Base-by-base conservation (phyloP, 2,113 vertebrate genomes). In the Oreotrochilus melanogaster region DNA sequence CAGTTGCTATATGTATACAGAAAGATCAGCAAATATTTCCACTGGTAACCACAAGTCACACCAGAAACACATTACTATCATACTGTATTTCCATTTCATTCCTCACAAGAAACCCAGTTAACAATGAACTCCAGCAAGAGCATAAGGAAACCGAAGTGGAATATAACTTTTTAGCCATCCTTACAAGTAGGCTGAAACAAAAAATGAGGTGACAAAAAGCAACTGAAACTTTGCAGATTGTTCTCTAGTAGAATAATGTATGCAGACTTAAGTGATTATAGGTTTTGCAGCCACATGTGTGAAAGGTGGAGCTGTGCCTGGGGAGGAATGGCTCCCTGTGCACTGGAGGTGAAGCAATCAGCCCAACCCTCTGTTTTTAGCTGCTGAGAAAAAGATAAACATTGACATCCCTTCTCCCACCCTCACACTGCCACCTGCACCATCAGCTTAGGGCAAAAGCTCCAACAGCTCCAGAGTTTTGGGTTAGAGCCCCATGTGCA, bases 21-120 rank as follows among this genome's bases (percentile, higher is more conserved):
- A 96, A 95, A 85, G 48, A 91, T 79, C 50, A 83, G 88, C 76
- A 92, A 92, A 86, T 84, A 83, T 84, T 96, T 96, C 78, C 60
- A 69, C 43, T 2, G 6, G 54, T 66, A 93, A 62, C 64, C 23
- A 67, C 6, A 1, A 79, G 70, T 65, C 54, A 71, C 1, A 3
- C 19, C 51, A 85, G 53, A 87, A 94, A 65, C 14, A 0, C 60
- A 37, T 78, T 88, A 45, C 31, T 21, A 47, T 30, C 47, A 54
- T 60, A 12, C 23, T 16, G 43, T 25, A 94, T 85, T 92, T 95
- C 79, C 69, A 57, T 91, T 70, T n/a, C 28, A 58, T 72, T 66
- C 67, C 71, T 30, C 79, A 67, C n/a, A 88, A 84, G 73, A 91
- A 95, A 73, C 10, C 28, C 50, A 7, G 11, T 37, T 84, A 84